Percentiles rank a stretch among this genome's conserved stretches.
phyloP scores from a whole-genome alignment of 2,888 invertebrate species.

The Argyresthia goedartella region DNA sequence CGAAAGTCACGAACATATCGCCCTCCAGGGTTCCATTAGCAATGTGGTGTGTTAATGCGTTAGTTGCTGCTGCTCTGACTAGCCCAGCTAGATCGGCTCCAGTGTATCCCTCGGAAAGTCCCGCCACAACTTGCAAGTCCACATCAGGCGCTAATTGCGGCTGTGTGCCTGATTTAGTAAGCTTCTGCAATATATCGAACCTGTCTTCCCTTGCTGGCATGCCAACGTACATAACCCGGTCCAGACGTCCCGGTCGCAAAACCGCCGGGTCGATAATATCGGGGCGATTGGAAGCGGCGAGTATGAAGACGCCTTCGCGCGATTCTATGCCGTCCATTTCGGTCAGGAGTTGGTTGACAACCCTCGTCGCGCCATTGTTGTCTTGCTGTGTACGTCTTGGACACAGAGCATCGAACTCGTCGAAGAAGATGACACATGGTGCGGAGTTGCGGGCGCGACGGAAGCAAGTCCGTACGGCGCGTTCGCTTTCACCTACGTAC shows the following conservation, averaged over 20 bases:
- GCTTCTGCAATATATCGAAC: constrained; percentile 87
- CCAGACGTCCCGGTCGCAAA: constrained; percentile 87
- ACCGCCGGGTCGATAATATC: constrained; percentile 98
- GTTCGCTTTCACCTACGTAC: constrained; percentile 99
- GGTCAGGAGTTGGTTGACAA: constrained; percentile 96
- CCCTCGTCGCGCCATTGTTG: constrained; percentile 81
- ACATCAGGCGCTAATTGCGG: constrained; percentile 85
- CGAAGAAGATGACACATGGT: constrained; percentile 99
- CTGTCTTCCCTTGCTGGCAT: constrained; percentile 86
- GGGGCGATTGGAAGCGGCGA: constrained; percentile 97
- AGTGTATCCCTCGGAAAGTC: constrained; percentile 82
- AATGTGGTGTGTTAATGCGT: constrained; percentile 84
- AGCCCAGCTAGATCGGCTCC: constrained; percentile 95
- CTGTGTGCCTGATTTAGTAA: constrained; percentile 89
- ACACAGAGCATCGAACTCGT: constrained; percentile 96
- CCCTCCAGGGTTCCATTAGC: constrained; percentile 60
- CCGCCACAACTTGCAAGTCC: constrained; percentile 78
- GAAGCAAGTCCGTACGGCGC: constrained; percentile 96
- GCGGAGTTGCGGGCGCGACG: constrained; percentile 94
- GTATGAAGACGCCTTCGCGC: constrained; percentile 91
- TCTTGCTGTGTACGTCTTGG: constrained; percentile 86
- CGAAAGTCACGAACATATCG: constrained; percentile 72
- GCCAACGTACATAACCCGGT: constrained; percentile 91
- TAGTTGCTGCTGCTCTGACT: constrained; percentile 87
- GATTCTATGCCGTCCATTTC: constrained; percentile 98